Evolutionary conservation across 2,113 vertebrate genomes (phyloP).

Genomic region (Phalacrocorax brasilianus): DNA sequence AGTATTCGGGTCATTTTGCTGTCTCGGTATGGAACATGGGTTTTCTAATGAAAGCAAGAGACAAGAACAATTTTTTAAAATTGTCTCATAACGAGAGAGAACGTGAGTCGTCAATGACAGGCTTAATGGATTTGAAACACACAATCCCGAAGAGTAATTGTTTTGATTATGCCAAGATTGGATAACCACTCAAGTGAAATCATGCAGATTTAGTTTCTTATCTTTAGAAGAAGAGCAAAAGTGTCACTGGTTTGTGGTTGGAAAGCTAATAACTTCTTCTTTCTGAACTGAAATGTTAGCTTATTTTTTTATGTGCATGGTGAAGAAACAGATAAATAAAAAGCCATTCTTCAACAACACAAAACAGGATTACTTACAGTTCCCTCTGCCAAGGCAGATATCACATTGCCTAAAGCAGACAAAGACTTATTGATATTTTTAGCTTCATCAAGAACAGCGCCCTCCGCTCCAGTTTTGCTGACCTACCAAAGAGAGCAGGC

Average conservation of each 20-base stretch:
- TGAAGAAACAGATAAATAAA: neutral
- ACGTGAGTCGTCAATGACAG: fast-evolving
- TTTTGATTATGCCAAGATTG: neutral
- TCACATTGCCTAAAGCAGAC: slow-evolving; percentile 95
- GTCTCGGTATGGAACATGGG: slow-evolving; percentile 91
- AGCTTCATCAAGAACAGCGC: slow-evolving; percentile 93
- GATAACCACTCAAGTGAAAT: neutral
- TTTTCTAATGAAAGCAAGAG: slow-evolving; percentile 77
- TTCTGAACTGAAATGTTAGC: neutral
- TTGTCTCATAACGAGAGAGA: fast-evolving
- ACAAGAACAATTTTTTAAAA: neutral
- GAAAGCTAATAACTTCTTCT: neutral
- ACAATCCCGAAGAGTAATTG: neutral
- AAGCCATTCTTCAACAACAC: neutral
- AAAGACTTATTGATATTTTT: slow-evolving; percentile 99
- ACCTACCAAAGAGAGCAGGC: slow-evolving; percentile 77
- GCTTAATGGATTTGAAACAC: neutral
- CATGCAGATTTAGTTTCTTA: neutral
- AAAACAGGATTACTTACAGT: slow-evolving; percentile 76
- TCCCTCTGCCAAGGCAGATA: slow-evolving; percentile 94
- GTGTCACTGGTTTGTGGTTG: neutral
- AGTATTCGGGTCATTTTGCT: slow-evolving; percentile 97
- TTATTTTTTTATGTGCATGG: neutral
- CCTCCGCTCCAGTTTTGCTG: slow-evolving; percentile 98
- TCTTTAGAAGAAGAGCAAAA: neutral